Conservation (phyloP, 1,140 invertebrate genomes). For the Ceratosolen solmsi region DNA sequence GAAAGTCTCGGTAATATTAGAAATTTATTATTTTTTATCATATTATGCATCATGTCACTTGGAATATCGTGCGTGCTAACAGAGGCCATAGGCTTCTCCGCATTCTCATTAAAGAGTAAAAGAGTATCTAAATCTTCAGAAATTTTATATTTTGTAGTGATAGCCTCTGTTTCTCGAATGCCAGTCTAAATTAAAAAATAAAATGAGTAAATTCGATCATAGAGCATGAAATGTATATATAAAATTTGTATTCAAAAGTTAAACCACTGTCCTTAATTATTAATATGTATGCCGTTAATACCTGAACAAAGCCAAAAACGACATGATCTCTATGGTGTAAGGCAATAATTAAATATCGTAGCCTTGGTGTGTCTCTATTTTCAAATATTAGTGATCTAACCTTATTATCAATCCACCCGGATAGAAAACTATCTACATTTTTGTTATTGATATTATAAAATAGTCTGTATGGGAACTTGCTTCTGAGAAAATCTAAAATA, state of each 20-base stretch:
- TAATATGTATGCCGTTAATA: conserved; percentile 44
- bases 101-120: conserved; percentile 93
- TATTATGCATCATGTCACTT: conserved; percentile 87
- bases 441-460: conserved; percentile 81
- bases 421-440: conserved; percentile 86
- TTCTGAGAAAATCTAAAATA: conserved; percentile 85
- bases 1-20: conserved; percentile 90
- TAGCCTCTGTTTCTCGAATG: conserved; percentile 78
- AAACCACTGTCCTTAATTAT: too few species aligned
- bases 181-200: conserved; percentile 75
- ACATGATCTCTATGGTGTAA: conserved; percentile 89
- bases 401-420: conserved; percentile 92
- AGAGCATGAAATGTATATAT: too few species aligned
- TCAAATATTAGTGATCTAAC: conserved; percentile 93
- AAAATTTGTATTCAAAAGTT: too few species aligned
- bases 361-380: conserved; percentile 81
- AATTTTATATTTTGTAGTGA: conserved; percentile 82
- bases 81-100: conserved; percentile 85
- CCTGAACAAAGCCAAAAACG: conserved; percentile 86
- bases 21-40: conserved; percentile 92
- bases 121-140: conserved; percentile 87
- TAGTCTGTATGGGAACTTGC: conserved; percentile 87
- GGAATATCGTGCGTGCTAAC: conserved; percentile 91
- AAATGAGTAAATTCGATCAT: too few species aligned
- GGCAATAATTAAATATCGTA: conserved; percentile 91